Evolutionary conservation across 1,140 invertebrate genomes (phyloP), one percentile per base, ranked within the genome.

Genomic region (Drosophila aff.): DNA sequence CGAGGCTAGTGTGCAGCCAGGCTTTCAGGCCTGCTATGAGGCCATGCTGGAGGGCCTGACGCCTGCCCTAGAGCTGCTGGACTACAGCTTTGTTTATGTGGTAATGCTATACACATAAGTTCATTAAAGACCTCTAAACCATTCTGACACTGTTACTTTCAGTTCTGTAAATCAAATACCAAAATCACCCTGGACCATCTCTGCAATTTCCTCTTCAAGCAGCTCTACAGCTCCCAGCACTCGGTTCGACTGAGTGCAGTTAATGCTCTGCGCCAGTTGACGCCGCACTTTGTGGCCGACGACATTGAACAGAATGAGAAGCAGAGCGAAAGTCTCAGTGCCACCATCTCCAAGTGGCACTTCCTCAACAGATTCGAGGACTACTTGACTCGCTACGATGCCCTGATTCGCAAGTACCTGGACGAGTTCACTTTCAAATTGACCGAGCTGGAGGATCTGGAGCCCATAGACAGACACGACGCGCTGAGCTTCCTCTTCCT

Each of bases 401-500:
- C 53, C 5, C 50, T 81, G 21, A 87, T 92, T 53, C 52, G 52
- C 1, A 90, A 83, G 60, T 92, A 92, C 64, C 50, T 92, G 36
- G 58, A 79, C 0, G 91, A 93, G 36, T 93, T 93, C n/a, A 93
- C 78, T 9, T 93, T 91, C 50, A 93, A 93, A 68, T 52, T 91
- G 2, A 79, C 79, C 0, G 92, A 93, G 58, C 57, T 93, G 33
- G 80, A 81, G 23, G 78, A 92, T 52, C 65, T 92, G n/a, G 67
- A 79, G 28, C 53, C 67, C 2, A 91, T 93, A n/a, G 68, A 92
- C 16, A 65, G 55, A 33, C 74, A 92, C 28, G 71, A 80, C 21
- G 86, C 76, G 2, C 79, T 79, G 0, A 82, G 81, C 21, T 98
- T 97, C 93, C 93, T 97, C 38, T 91, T 97, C 1, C 89, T 95